These are phyloP conservation scores for Menidia menidia DNA, from an alignment of 2,797 vertebrate genomes.

Conservation along the genomic window DNA sequence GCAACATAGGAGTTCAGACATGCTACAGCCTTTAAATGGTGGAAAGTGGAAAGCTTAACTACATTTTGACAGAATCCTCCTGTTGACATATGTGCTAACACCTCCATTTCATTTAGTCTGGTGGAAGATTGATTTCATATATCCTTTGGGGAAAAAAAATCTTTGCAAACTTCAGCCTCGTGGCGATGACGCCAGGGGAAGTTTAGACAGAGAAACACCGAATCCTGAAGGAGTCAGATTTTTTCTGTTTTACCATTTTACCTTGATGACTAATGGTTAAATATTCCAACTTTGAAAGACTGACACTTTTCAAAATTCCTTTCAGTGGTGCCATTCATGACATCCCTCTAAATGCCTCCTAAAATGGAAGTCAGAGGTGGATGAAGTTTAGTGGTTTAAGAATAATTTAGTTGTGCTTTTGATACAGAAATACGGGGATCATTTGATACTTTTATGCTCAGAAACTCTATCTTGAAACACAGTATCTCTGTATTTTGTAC, in stretches of 20 bases:
- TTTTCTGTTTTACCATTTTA: too few species aligned
- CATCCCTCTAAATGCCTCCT: too few species aligned
- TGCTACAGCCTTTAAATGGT: too few species aligned
- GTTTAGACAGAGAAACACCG: constrained; percentile 64
- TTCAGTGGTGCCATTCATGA: too few species aligned
- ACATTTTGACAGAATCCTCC: constrained; percentile 27
- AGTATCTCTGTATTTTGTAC: not conserved
- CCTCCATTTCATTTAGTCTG: constrained; percentile 38
- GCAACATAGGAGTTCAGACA: not conserved
- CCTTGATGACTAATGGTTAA: too few species aligned
- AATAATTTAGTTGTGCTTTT: not conserved
- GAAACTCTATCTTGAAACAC: not conserved
- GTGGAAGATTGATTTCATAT: constrained; percentile 48
- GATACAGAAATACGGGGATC: not conserved
- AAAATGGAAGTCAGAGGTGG: not conserved
- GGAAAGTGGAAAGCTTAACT: constrained; percentile 32
- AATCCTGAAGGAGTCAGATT: constrained; percentile 61
- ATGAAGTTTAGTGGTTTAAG: not conserved
- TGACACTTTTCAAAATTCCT: too few species aligned
- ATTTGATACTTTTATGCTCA: not conserved
- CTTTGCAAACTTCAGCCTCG: constrained; percentile 63
- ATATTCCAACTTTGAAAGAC: too few species aligned
- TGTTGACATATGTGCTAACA: too few species aligned
- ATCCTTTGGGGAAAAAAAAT: constrained; percentile 59
- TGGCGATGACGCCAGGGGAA: constrained; percentile 61